Percentiles rank a stretch among this genome's conserved stretches.
These are phyloP conservation scores for Perccottus glenii DNA, from an alignment of 2,113 vertebrate genomes.

Conservation along the genomic window DNA sequence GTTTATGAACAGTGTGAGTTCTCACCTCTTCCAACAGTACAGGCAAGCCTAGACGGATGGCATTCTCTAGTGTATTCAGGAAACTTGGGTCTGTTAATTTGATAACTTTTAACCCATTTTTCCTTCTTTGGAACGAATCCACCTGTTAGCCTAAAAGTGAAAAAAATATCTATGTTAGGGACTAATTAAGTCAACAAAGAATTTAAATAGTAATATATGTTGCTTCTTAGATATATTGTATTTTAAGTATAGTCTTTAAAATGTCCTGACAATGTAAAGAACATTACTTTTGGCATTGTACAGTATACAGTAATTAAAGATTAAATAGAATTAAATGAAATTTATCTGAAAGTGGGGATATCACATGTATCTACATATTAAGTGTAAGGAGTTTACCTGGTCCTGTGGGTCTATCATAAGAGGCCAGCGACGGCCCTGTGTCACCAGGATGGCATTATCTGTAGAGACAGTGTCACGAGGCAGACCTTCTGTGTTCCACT, in stretches of 20 bases:
- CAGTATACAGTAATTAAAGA: too few species aligned
- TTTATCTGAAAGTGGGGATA: too few species aligned
- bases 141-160: constrained; percentile 81
- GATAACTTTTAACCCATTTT: constrained; percentile 84
- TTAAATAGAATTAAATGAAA: too few species aligned
- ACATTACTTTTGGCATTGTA: too few species aligned
- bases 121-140: constrained; percentile 85
- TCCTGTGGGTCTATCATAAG: constrained; percentile 91
- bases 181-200: neutral
- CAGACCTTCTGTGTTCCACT: constrained; percentile 87
- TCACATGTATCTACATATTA: neutral
- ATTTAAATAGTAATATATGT: too few species aligned
- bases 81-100: constrained; percentile 84
- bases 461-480: constrained; percentile 84
- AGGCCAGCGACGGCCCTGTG: constrained; percentile 84
- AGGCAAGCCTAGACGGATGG: constrained; percentile 82
- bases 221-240: too few species aligned
- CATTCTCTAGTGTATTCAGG: constrained; percentile 83
- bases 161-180: neutral
- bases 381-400: constrained; percentile 71
- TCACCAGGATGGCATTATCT: constrained; percentile 87
- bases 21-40: constrained; percentile 85
- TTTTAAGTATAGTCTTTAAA: too few species aligned
- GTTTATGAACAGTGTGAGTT: neutral
- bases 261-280: too few species aligned